Percentiles rank a stretch among this genome's conserved stretches.
phyloP scores from a whole-genome alignment of 2,113 vertebrate species.

The Poicephalus gulielmi region DNA sequence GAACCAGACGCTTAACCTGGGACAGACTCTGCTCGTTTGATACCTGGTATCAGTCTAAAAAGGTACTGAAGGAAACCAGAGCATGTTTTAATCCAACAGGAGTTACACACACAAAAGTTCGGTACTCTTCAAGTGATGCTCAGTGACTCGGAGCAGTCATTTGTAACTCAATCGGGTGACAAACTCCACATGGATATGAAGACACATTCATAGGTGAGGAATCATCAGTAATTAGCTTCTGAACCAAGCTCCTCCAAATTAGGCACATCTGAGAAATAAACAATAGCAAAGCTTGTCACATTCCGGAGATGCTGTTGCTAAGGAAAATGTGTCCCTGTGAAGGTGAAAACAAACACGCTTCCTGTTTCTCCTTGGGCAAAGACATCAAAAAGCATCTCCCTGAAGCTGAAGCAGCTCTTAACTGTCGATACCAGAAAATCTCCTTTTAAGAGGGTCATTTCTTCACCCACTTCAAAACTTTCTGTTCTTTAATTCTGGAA shows the following conservation, averaged over 20 bases:
- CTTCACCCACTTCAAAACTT: not conserved
- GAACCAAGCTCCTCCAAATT: slow-evolving; percentile 38
- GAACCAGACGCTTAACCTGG: not conserved
- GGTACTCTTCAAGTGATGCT: not conserved
- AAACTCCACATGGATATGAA: not conserved
- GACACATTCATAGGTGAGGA: not conserved
- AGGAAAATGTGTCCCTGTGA: not conserved
- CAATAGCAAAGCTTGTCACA: not conserved
- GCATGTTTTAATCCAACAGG: not conserved
- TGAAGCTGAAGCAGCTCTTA: not conserved
- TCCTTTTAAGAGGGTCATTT: not conserved
- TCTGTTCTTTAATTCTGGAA: not conserved
- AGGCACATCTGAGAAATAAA: slow-evolving; percentile 31
- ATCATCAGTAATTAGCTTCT: not conserved
- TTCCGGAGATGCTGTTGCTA: slow-evolving; percentile 35
- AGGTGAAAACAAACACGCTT: not conserved
- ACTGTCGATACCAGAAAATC: not conserved
- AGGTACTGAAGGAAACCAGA: not conserved
- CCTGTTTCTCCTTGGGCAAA: not conserved
- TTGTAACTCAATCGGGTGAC: not conserved
- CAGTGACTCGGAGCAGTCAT: not conserved
- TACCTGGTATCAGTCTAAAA: not conserved
- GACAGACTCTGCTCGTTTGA: not conserved
- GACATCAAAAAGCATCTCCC: not conserved
- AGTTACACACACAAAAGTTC: not conserved